Percentiles rank a stretch among this genome's conserved stretches.
phyloP scores from a whole-genome alignment of 2,888 invertebrate species.

The Hoplodrina ambigua region DNA sequence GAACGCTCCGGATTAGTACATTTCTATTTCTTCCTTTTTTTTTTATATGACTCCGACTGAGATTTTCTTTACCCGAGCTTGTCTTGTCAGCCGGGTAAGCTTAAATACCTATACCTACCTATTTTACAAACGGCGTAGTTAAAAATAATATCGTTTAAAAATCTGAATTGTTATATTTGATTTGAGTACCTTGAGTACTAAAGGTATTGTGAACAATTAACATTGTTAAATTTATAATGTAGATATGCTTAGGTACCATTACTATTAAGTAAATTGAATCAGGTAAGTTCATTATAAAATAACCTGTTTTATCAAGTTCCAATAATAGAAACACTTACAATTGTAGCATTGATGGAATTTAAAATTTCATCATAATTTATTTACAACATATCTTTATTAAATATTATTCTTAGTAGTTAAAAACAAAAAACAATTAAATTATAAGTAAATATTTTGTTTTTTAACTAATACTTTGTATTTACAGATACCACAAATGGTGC shows the following conservation, averaged over 20 bases:
- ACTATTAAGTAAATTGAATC: background rate
- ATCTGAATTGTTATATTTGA: too few relatives aligned
- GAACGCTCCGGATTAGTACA: background rate
- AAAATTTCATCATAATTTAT: too few relatives aligned
- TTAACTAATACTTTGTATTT: slow-evolving; percentile 10
- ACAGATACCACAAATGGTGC: slow-evolving; percentile 64
- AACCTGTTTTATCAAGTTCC: background rate
- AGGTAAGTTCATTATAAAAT: slow-evolving; percentile 22
- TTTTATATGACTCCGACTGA: background rate
- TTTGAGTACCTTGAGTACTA: too few relatives aligned
- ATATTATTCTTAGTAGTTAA: background rate
- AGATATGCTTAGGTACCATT: background rate
- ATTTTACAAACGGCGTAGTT: too few relatives aligned
- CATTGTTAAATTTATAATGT: background rate
- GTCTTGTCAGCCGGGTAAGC: too few relatives aligned
- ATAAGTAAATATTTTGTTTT: background rate
- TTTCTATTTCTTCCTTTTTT: background rate
- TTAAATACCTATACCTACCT: too few relatives aligned
- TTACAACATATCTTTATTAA: too few relatives aligned
- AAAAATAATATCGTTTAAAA: too few relatives aligned
- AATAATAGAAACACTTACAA: background rate
- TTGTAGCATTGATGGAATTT: too few relatives aligned
- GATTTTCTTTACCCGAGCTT: background rate
- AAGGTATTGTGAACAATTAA: too few relatives aligned
- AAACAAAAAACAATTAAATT: background rate